Percentiles rank a stretch among this genome's conserved stretches.
These are phyloP conservation scores for Tragulus kanchil DNA, from an alignment of 2,113 vertebrate genomes.

Conservation along the genomic window DNA sequence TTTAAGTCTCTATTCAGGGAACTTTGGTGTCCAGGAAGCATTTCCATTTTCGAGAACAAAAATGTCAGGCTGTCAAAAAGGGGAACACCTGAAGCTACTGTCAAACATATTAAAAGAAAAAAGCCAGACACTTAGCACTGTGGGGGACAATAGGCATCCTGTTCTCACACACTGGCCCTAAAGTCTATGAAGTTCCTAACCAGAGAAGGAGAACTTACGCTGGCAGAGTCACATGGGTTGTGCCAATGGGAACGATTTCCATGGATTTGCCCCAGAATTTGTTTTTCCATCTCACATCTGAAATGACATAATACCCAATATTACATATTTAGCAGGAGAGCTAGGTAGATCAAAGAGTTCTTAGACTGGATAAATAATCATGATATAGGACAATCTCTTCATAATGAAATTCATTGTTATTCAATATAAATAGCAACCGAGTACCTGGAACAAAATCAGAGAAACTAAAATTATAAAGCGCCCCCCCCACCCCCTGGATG, in stretches of 20 bases:
- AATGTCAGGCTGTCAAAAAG: background rate
- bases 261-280: conserved; percentile 99
- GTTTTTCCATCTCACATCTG: conserved; percentile 99
- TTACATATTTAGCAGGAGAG: conserved; percentile 47
- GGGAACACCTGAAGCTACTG: background rate
- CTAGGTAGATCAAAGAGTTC: background rate
- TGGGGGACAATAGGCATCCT: fast-evolving
- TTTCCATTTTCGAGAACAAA: conserved; percentile 24
- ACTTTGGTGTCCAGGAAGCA: background rate
- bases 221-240: conserved; percentile 94
- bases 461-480: background rate
- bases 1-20: background rate
- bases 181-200: background rate
- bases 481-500: background rate
- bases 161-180: no score
- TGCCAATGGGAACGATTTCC: conserved; percentile 98
- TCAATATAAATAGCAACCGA: background rate
- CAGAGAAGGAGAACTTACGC: conserved; percentile 88
- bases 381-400: background rate
- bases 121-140: background rate
- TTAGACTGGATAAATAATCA: background rate
- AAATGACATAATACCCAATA: conserved; percentile 72
- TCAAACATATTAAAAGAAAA: background rate
- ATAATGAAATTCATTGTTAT: background rate
- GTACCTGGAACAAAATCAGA: background rate